A percentile compares a stretch with the other conserved stretches of the same genome.
Conservation (phyloP, 2,113 vertebrate genomes). For the Clarias batrachus region DNA sequence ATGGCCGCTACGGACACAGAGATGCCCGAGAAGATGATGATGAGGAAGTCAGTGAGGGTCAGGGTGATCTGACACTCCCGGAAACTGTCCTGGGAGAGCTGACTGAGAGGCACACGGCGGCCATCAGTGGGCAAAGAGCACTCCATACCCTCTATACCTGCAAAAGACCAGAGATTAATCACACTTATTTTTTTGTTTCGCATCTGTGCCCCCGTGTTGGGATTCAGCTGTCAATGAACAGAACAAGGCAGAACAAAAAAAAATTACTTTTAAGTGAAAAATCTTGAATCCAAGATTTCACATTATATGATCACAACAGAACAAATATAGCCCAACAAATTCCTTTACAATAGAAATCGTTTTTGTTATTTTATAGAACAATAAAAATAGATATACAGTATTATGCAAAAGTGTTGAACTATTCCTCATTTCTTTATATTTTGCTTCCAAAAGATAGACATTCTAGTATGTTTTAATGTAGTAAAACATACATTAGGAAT, state of each 20-base stretch:
- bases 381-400: no score
- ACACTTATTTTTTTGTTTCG: neutral
- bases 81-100: constrained; percentile 94
- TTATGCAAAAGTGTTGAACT: no score
- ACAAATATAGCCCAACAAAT: neutral
- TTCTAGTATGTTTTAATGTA: no score
- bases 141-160: constrained; percentile 89
- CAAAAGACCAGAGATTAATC: constrained; percentile 4
- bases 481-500: no score
- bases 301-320: neutral
- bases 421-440: no score
- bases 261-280: neutral
- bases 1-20: constrained; percentile 94
- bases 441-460: no score
- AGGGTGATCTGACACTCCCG: constrained; percentile 90
- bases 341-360: neutral
- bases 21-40: constrained; percentile 98
- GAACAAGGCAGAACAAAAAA: neutral
- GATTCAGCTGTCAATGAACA: neutral
- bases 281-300: neutral
- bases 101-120: constrained; percentile 81
- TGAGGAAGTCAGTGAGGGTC: constrained; percentile 91
- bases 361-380: neutral
- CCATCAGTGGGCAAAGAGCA: constrained; percentile 88
- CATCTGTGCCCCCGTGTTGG: neutral